Evolutionary conservation across 2,113 vertebrate genomes (phyloP).

Genomic region (Brachirus orientalis): DNA sequence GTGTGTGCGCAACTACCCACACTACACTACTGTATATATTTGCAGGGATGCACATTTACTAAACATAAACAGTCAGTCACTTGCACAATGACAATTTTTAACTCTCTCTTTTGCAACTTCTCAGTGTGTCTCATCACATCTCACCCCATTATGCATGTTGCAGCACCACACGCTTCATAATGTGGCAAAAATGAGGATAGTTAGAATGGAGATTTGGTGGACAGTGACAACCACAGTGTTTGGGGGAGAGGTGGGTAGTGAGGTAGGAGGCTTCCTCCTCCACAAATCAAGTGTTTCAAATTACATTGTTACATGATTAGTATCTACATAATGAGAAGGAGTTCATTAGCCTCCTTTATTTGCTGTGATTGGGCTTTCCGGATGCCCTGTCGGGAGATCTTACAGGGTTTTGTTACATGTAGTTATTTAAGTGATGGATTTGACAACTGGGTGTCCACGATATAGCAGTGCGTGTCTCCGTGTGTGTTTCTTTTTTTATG

Average conservation of each 20-base stretch:
- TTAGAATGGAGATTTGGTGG: conserved; percentile 9
- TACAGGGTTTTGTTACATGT: conserved; percentile 33
- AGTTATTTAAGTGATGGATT: conserved; percentile 40
- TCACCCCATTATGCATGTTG: no score
- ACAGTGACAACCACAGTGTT: conserved; percentile 12
- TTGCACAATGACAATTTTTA: no score
- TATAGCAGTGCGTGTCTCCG: not conserved
- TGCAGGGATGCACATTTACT: not conserved
- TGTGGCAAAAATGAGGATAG: conserved; percentile 28
- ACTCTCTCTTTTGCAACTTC: conserved; percentile 2
- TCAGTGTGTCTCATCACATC: conserved; percentile 19
- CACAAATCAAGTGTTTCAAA: conserved; percentile 77
- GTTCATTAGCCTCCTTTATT: conserved; percentile 75
- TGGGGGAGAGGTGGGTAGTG: not conserved
- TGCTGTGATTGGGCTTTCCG: conserved; percentile 65
- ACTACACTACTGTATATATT: not conserved
- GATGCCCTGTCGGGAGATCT: conserved; percentile 40
- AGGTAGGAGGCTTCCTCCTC: conserved; percentile 21
- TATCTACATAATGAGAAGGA: conserved; percentile 73
- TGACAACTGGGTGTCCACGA: conserved; percentile 7
- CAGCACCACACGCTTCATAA: conserved; percentile 26
- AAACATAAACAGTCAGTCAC: not conserved
- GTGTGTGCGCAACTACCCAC: not conserved
- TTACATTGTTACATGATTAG: conserved; percentile 78
- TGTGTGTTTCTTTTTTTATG: not conserved